phyloP scores from a whole-genome alignment of 2,888 invertebrate genomes.

The Hipparchia sbordonii region DNA sequence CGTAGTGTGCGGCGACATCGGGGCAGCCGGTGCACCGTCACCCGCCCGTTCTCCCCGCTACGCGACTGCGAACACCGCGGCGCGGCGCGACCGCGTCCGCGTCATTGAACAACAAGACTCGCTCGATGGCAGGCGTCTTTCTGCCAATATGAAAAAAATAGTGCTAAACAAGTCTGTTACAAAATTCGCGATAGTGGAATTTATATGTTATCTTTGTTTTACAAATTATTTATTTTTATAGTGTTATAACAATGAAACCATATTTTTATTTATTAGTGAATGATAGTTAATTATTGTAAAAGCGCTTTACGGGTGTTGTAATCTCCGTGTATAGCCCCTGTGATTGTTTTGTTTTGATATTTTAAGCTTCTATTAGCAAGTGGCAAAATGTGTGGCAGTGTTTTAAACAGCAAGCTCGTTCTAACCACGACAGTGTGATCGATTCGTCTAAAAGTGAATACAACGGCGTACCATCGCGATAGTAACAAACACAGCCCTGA shows the following conservation, averaged over 20 bases:
- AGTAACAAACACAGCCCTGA: conserved; percentile 67
- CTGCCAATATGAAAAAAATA: conserved; percentile 81
- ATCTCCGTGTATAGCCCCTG: conserved; percentile 72
- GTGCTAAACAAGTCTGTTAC: conserved; percentile 71
- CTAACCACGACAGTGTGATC: conserved; percentile 61
- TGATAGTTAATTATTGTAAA: conserved; percentile 76
- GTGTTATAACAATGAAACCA: conserved; percentile 74
- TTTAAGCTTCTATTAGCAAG: conserved; percentile 61
- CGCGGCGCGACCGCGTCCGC: conserved; percentile 72
- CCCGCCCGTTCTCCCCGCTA: conserved; percentile 75
- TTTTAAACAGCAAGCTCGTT: conserved; percentile 57
- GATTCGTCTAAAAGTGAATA: conserved; percentile 64
- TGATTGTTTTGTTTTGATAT: conserved; percentile 77
- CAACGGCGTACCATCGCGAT: conserved; percentile 66
- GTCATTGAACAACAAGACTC: conserved; percentile 83
- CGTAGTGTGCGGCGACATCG: conserved; percentile 75
- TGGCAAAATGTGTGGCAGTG: conserved; percentile 70
- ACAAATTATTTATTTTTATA: conserved; percentile 80
- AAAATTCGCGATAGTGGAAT: conserved; percentile 80
- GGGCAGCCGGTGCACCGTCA: conserved; percentile 78
- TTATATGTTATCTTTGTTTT: conserved; percentile 75
- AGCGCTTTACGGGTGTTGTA: conserved; percentile 66
- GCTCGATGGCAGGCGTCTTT: conserved; percentile 80
- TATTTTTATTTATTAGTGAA: conserved; percentile 81
- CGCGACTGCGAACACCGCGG: conserved; percentile 78